These are phyloP conservation scores for Pipistrellus pygmaeus DNA, from an alignment of 2,797 vertebrate genomes.

Conservation along the genomic window DNA sequence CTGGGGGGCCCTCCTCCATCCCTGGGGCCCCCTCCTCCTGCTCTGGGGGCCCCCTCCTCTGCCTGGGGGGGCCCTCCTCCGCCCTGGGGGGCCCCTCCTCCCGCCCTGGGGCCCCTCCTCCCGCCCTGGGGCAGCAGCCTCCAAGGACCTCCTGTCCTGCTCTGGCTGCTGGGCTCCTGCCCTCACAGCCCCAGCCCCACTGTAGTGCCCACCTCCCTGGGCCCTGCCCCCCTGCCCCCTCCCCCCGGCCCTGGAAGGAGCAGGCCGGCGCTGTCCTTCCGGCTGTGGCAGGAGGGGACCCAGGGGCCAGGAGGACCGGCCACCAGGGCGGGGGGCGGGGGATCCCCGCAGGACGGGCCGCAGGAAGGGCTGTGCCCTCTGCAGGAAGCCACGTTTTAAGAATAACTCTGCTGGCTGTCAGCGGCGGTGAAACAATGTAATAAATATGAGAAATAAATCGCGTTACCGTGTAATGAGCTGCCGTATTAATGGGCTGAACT, in stretches of 20 bases:
- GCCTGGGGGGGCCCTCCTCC: too few species aligned
- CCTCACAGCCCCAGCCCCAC: not conserved
- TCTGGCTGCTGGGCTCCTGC: not conserved
- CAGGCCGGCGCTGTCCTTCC: too few species aligned
- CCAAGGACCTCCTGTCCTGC: not conserved
- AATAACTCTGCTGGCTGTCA: conserved; percentile 62
- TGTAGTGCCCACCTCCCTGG: not conserved
- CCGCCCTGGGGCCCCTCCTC: too few species aligned
- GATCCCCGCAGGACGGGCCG: not conserved
- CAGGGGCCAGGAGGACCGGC: too few species aligned
- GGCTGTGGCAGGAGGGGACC: not conserved
- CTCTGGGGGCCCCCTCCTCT: too few species aligned
- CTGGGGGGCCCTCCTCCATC: too few species aligned
- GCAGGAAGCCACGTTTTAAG: conserved; percentile 31
- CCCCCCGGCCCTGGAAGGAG: too few species aligned
- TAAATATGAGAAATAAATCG: conserved; percentile 83
- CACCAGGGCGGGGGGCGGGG: not conserved
- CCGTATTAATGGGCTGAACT: conserved; percentile 85
- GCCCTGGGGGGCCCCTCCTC: too few species aligned
- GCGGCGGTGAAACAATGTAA: conserved; percentile 76
- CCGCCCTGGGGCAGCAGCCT: too few species aligned
- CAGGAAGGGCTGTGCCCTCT: not conserved
- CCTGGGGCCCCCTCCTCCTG: too few species aligned
- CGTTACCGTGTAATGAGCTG: conserved; percentile 78
- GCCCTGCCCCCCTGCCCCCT: not conserved